Evolutionary conservation across 2,113 vertebrate species (phyloP), one percentile per base, ranked within the genome.

Genomic region (Lophochroa leadbeateri): DNA sequence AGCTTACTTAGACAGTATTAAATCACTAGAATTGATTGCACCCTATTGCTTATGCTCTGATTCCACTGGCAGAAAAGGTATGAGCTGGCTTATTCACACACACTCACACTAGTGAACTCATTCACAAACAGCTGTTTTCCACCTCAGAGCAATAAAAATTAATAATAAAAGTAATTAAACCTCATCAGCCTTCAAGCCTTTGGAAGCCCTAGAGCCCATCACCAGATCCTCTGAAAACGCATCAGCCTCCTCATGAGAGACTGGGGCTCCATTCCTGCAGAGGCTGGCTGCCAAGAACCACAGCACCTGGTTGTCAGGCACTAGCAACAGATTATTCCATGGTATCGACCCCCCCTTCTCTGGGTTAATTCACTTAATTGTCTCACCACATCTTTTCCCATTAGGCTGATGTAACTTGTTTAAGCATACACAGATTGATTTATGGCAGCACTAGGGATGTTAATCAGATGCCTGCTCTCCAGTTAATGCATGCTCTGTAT

Each of bases 351-450:
- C 57, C 25, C 21, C 67, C 61, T 86, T 80, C 78, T 91, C 84
- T 44, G 50, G 95, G 94, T 97, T 97, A 97, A 97, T 97, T 96
- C 79, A 84, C 97, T 97, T 97, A 97, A 97, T 97, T 97, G 95
- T 94, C 94, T 93, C 35, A 7, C 80, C 89, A 85, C 94, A 95
- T 98, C 80, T 93, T 95, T 97, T 96, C 92, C 93, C 95, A 96
- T 93, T 97, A 95, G 94, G 82, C 71, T 94, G 77, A 92, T 88
- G 74, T 94, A 90, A 91, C 68, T 91, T 96, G 80, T 94, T 96
- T 95, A 97, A 97, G 75, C 55, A 53, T 20, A 86, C 58, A 65
- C 55, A 46, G 83, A 96, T 96, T 97, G 96, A 98, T 97, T 97
- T 96, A 96, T 52, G 47, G 24, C 75, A 90, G 93, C 55, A 57